Evolutionary conservation across 2,888 invertebrate species (phyloP).

Genomic region (Chironomus riparius): DNA sequence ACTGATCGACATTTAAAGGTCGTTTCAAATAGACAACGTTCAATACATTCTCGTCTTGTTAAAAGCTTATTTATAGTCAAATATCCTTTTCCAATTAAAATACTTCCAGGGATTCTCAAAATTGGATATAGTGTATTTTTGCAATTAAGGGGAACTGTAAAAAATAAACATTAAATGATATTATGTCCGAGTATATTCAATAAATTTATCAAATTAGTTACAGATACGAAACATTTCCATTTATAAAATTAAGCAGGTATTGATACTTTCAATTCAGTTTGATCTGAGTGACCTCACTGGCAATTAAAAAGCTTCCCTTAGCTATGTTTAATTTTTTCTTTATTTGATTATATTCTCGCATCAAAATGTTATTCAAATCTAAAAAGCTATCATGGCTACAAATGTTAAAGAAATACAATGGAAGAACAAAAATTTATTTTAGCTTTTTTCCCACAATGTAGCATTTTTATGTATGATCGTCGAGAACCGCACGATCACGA

Average conservation of each 20-base stretch:
- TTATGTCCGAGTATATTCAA: no score
- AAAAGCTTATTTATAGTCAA: constrained; percentile 51
- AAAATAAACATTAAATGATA: no score
- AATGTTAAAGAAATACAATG: not conserved
- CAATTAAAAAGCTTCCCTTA: no score
- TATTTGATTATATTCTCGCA: no score
- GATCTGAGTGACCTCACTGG: no score
- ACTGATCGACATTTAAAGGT: constrained; percentile 49
- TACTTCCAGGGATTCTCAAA: constrained; percentile 66
- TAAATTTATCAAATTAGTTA: not conserved
- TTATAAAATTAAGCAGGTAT: not conserved
- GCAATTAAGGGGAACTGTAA: constrained; percentile 48
- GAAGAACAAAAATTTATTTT: not conserved
- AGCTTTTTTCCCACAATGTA: not conserved
- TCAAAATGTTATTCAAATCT: no score
- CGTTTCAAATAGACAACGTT: constrained; percentile 48
- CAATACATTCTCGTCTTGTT: constrained; percentile 60
- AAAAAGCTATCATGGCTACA: no score
- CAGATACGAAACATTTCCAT: not conserved
- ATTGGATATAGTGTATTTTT: constrained; percentile 61
- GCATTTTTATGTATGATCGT: not conserved
- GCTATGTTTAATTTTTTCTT: no score
- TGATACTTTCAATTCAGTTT: no score
- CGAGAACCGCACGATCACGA: not conserved
- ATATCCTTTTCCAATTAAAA: constrained; percentile 57